phyloP scores from a whole-genome alignment of 2,113 vertebrate species.

The Heteronetta atricapilla region DNA sequence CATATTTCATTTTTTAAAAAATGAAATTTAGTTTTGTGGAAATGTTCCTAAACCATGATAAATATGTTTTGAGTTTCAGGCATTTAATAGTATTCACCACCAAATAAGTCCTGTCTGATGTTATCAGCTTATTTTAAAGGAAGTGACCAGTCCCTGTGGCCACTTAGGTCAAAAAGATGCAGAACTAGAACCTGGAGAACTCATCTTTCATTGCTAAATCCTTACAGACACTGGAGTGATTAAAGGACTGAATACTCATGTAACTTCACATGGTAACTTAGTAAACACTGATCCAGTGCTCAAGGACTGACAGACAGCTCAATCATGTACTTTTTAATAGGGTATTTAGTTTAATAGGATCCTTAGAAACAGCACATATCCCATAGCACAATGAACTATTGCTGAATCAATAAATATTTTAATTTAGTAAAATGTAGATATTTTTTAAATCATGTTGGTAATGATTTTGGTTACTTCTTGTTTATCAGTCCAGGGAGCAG shows the following conservation, averaged over 20 bases:
- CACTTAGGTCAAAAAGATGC: neutral
- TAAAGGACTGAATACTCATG: neutral
- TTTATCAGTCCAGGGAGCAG: neutral
- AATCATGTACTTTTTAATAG: neutral
- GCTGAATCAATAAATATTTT: neutral
- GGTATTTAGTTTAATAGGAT: neutral
- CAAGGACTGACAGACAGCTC: neutral
- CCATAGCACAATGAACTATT: neutral
- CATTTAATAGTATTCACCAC: neutral
- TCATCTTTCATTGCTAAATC: neutral
- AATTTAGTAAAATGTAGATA: neutral
- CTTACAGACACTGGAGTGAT: neutral
- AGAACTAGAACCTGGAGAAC: neutral
- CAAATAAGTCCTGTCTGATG: neutral
- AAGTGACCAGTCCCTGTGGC: neutral
- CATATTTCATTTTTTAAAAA: neutral
- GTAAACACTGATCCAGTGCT: neutral
- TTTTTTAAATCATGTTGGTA: neutral
- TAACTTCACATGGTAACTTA: neutral
- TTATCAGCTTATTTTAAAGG: neutral
- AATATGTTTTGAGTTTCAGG: neutral
- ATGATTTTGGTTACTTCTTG: neutral
- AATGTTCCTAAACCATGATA: neutral
- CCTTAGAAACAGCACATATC: neutral
- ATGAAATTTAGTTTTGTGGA: neutral